Conservation (phyloP, 2,888 invertebrate genomes). For the Drosophila phalerata region DNA sequence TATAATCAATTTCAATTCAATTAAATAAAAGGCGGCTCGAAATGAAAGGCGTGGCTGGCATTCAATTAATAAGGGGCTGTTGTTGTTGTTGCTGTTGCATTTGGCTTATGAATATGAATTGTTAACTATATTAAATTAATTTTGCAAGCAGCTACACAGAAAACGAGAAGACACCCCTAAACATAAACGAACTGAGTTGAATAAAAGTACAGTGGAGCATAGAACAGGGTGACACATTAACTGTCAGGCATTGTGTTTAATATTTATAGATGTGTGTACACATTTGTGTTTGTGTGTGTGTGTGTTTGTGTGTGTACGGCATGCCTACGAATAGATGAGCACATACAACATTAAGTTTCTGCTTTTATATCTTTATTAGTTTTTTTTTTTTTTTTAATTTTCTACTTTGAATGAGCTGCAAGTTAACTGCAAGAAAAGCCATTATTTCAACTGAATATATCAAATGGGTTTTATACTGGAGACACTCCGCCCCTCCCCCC, state of each 20-base stretch:
- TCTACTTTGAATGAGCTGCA: constrained; percentile 69
- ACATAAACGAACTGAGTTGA: constrained; percentile 19
- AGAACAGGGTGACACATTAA: constrained; percentile 34
- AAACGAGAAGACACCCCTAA: constrained; percentile 52
- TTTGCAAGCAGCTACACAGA: constrained; percentile 70
- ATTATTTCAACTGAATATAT: constrained; percentile 39
- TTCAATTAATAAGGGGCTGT: constrained; percentile 20
- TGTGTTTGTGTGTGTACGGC: constrained; percentile 40
- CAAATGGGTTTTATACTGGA: constrained; percentile 16
- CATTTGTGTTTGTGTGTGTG: constrained; percentile 26
- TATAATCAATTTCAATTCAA: constrained; percentile 47
- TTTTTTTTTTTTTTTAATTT: constrained; percentile 1
- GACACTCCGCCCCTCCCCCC: background rate
- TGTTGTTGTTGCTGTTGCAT: constrained; percentile 12
- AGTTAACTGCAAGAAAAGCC: constrained; percentile 34
- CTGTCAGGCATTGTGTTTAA: constrained; percentile 35
- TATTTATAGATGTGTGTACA: constrained; percentile 3
- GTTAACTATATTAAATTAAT: constrained; percentile 45
- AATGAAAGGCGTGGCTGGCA: constrained; percentile 51
- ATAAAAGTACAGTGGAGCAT: background rate
- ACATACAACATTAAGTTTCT: constrained; percentile 35
- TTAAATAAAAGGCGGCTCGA: constrained; percentile 43
- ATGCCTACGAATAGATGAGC: constrained; percentile 57
- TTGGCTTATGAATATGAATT: constrained; percentile 24
- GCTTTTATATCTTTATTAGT: constrained; percentile 1